Base-by-base conservation (phyloP, 2,888 invertebrate genomes). In the Orthosia cruda region DNA sequence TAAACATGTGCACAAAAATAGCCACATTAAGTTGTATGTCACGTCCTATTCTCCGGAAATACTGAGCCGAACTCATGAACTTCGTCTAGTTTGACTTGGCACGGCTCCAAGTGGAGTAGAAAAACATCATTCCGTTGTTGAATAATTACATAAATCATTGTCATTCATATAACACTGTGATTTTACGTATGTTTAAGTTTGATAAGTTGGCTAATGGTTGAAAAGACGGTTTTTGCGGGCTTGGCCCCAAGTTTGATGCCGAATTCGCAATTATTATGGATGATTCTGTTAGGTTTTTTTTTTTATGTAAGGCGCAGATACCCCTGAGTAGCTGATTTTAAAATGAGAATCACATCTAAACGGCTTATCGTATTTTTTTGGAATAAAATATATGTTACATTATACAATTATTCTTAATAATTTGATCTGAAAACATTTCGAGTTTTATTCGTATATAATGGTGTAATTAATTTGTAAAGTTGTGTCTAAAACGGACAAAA, bases 41-140 rank as follows among this genome's bases (percentile, higher is more conserved):
- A 54, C 62, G 61, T 68, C 13, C 66, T 70, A 62, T 68, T 66
- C 69, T 80, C 57, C 59, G 63, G 62, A 83, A 80, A 77, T 66
- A 74, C 71, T 81, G 57, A 32, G 54, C 65, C 49, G 47, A 75
- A 72, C 71, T 75, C 61, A 75, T 83, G 77, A 81, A 72, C 69
- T 81, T 78, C 45, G 65, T 65, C 61, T 63, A 66, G 58, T 66
- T 62, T 50, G 32, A 3, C 12, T 64, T 83, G 83, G 83, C 83
- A 57, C 55, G 47, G 61, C 62, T 58, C 83, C 83, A 83, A 83
- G 50, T 67, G 49, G 71, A 71, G 58, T 68, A 49, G 62, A 81
- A 74, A 81, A 81, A 75, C 62, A 76, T 74, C 52, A 63, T 74
- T 74, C 52, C 57, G 61, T n/a, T 23, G 61, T 69, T 18, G 20